Evolutionary conservation across 2,113 vertebrate genomes (phyloP), one percentile per base, ranked within the genome.

Genomic region (Conger conger): DNA sequence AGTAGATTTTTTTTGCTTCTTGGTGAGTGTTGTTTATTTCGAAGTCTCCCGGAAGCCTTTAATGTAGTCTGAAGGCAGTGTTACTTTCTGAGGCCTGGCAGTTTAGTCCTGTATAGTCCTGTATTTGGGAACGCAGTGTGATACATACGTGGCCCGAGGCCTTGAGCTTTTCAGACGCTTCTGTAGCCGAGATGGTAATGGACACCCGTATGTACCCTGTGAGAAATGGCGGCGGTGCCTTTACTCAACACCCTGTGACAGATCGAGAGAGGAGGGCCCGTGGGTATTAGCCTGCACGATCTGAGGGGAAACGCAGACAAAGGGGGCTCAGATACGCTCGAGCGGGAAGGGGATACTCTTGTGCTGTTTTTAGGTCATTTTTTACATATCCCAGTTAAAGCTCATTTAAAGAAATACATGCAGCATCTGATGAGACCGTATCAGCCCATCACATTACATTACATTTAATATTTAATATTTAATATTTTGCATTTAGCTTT

Each of bases 131-230:
- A 27, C 37, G 17, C 23, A 85, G 86, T 36, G 88, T 85, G 82
- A 89, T 82, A 87, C 23, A 23, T 63, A 18, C 54, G 86, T 92
- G 91, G 93, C 77, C 81, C 88, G 91, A 89, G 85, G 87, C 83
- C 79, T 30, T 88, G 81, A 82, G 83, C 83, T 35, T 82, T 88
- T 92, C 90, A 92, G 89, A 86, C 90, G 88, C 85, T 91, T 87
- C 79, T 90, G 87, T 91, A 88, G 91, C 89, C 89, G 68, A 88
- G 88, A 88, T 33, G 85, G 90, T 89, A 90, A 90, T 84, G 85
- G 68, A 87, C 85, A 79, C 86, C 79, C 80, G 84, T 79, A 79
- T 86, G 40, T 68, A 63, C 86, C 86, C 85, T 83, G 30, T 23
- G 38, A 90, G 81, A 88, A 86, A 87, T 53, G 8, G 33, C 23